These are phyloP conservation scores for Rhynchophorus ferrugineus DNA, from an alignment of 1,140 invertebrate species.

Conservation along the genomic window DNA sequence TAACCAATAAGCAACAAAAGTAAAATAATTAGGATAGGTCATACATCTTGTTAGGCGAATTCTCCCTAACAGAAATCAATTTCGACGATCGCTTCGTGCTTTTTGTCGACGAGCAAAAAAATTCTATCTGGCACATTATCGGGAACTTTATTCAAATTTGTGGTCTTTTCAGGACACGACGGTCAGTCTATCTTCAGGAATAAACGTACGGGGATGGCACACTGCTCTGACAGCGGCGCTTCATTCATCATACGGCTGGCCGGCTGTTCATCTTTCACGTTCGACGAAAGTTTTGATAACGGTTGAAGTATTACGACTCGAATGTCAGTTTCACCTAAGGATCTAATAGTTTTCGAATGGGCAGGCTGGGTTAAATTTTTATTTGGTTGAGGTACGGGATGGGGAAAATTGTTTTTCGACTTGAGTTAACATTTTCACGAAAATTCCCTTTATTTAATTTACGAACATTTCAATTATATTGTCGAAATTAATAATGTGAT, in stretches of 20 bases:
- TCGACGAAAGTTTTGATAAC: conserved; percentile 37
- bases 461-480: too few species aligned
- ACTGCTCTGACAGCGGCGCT: conserved; percentile 26
- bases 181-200: conserved; percentile 18
- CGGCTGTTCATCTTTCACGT: conserved; percentile 32
- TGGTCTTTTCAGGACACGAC: conserved; percentile 18
- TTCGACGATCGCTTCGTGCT: too few species aligned
- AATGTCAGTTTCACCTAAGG: conserved; percentile 33
- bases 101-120: too few species aligned
- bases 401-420: too few species aligned
- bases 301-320: conserved; percentile 36
- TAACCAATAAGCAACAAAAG: too few species aligned
- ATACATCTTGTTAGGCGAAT: too few species aligned
- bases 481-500: too few species aligned
- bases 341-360: conserved; percentile 15
- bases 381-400: too few species aligned
- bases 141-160: conserved; percentile 22
- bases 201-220: conserved; percentile 15
- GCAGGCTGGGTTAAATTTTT: conserved; percentile 1
- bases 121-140: conserved; percentile 13
- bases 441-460: too few species aligned
- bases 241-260: conserved; percentile 31
- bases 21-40: too few species aligned
- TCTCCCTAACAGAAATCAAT: too few species aligned
- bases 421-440: too few species aligned